Percentiles rank a stretch among this genome's conserved stretches.
These are phyloP conservation scores for Anguilla rostrata DNA, from an alignment of 2,113 vertebrate genomes.

Conservation along the genomic window DNA sequence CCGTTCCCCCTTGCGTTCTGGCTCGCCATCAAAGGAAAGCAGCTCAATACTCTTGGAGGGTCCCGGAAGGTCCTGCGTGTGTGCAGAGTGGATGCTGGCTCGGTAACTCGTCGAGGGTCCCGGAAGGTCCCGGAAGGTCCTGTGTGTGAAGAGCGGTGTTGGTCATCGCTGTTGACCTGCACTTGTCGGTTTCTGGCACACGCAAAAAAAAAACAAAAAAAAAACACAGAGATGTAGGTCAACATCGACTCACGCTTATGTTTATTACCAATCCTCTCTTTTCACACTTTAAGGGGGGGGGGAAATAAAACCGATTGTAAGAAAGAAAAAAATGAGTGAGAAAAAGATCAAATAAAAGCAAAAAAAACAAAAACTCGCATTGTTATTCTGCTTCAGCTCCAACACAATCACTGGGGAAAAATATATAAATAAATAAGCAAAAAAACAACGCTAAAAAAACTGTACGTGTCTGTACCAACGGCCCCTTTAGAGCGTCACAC, in stretches of 20 bases:
- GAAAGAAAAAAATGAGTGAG: not conserved
- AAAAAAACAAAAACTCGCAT: not conserved
- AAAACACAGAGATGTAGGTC: not conserved
- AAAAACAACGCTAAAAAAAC: not conserved
- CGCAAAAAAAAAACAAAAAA: not conserved
- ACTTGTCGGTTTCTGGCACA: not conserved
- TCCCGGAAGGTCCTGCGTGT: not conserved
- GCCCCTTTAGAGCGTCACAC: constrained; percentile 26
- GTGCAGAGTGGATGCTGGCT: not conserved
- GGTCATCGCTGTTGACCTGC: not conserved
- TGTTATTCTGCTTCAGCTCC: not conserved
- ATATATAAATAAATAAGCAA: not conserved
- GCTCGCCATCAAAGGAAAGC: not conserved
- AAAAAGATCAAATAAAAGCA: not conserved
- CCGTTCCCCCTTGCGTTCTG: not conserved
- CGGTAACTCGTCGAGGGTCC: too few relatives aligned
- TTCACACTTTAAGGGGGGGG: not conserved
- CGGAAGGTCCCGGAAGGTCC: not conserved
- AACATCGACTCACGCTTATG: not conserved
- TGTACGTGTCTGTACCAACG: constrained; percentile 28
- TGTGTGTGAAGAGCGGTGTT: not conserved
- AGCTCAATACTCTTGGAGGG: not conserved
- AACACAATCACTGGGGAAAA: not conserved
- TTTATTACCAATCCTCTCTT: not conserved
- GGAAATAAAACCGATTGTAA: too few relatives aligned